phyloP scores from a whole-genome alignment of 1,140 invertebrate genomes.

The Melitaea cinxia region DNA sequence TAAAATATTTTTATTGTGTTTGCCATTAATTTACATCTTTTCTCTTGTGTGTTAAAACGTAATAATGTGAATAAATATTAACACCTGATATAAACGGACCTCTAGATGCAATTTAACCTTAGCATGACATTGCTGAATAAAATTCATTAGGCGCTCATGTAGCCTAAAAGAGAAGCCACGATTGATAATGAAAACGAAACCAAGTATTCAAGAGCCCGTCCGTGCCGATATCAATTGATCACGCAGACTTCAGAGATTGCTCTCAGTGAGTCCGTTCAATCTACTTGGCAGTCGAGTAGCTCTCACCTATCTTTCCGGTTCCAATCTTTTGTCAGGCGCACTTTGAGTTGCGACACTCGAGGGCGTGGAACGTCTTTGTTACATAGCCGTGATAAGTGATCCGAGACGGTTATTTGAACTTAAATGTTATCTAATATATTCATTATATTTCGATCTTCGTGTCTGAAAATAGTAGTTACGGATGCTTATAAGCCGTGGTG shows the following conservation, averaged over 20 bases:
- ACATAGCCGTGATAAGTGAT: conserved; percentile 69
- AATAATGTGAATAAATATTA: neutral
- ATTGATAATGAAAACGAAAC: conserved; percentile 43
- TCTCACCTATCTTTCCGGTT: conserved; percentile 76
- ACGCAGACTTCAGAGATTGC: conserved; percentile 66
- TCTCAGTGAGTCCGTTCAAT: conserved; percentile 63
- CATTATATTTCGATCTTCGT: conserved; percentile 12
- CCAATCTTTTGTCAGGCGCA: conserved; percentile 73
- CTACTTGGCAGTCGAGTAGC: conserved; percentile 60
- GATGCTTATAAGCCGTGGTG: neutral
- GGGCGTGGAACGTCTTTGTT: conserved; percentile 69
- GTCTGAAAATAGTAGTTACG: neutral
- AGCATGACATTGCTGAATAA: conserved; percentile 27
- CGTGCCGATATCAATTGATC: conserved; percentile 76
- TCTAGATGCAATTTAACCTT: neutral
- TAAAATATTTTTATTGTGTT: neutral
- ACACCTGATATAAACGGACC: neutral
- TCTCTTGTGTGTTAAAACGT: neutral
- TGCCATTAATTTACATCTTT: neutral
- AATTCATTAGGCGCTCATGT: conserved; percentile 25
- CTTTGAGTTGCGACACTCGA: conserved; percentile 66
- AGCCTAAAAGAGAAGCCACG: conserved; percentile 16
- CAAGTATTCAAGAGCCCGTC: conserved; percentile 53
- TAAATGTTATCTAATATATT: conserved; percentile 35
- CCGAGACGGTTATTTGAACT: conserved; percentile 41